These are phyloP conservation scores for Clarias batrachus DNA, from an alignment of 2,113 vertebrate genomes.

Conservation along the genomic window DNA sequence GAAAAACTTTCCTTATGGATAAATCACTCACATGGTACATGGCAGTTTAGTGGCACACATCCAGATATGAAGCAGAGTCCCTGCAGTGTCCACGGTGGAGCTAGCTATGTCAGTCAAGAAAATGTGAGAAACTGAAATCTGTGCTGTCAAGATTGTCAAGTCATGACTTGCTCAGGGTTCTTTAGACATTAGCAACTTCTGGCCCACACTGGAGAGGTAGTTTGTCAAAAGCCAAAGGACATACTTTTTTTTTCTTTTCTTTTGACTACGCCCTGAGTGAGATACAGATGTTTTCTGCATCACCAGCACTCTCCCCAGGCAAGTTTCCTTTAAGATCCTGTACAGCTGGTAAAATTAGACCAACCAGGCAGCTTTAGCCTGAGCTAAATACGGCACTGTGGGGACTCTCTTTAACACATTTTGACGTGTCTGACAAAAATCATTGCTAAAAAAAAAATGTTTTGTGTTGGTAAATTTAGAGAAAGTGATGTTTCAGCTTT, in stretches of 20 bases:
- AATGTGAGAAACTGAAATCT: neutral
- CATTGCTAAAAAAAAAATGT: neutral
- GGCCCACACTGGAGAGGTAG: neutral
- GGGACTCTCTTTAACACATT: constrained; percentile 1
- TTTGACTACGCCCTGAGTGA: neutral
- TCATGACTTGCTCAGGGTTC: neutral
- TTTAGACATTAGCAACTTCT: neutral
- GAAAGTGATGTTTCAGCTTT: constrained; percentile 21
- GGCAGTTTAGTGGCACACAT: neutral
- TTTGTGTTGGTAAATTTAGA: neutral
- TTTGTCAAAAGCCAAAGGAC: neutral
- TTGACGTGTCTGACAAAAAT: constrained; percentile 14
- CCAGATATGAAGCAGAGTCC: neutral
- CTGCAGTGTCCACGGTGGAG: neutral
- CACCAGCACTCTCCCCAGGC: neutral
- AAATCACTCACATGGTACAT: neutral
- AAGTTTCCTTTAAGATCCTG: neutral
- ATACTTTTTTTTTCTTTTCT: neutral
- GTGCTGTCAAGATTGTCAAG: neutral
- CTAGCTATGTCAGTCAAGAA: neutral
- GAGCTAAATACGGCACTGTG: neutral
- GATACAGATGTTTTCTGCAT: constrained; percentile 4
- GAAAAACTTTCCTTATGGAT: too few species aligned
- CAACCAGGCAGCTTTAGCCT: neutral
- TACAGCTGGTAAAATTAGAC: constrained; percentile 16